A percentile compares a stretch with the other conserved stretches of the same genome.
Conservation (phyloP, 2,797 vertebrate genomes). For the Scarus forsteni region DNA sequence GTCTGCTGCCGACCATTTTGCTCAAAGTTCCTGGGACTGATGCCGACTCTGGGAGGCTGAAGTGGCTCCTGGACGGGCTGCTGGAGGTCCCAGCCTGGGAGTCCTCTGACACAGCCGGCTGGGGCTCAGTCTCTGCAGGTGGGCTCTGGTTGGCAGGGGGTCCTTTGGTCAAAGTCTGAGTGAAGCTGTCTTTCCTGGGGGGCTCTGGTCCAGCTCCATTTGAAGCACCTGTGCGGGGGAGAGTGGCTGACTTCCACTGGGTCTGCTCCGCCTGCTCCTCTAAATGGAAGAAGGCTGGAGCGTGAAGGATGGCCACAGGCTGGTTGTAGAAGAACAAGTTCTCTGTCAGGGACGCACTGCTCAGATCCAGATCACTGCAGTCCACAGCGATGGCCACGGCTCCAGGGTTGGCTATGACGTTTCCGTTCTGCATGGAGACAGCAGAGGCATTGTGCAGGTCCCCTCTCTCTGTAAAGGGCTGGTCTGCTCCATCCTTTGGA, state of each 20-base stretch:
- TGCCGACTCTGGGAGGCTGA: slow-evolving; percentile 88
- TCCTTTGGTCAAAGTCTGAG: slow-evolving; percentile 82
- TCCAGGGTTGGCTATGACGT: slow-evolving; percentile 79
- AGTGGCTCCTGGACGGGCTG: slow-evolving; percentile 76
- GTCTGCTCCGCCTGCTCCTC: slow-evolving; percentile 80
- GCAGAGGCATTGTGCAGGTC: slow-evolving; percentile 66
- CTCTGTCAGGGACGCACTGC: slow-evolving; percentile 74
- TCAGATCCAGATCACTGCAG: slow-evolving; percentile 41
- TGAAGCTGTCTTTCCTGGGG: slow-evolving; percentile 77
- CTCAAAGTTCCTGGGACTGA: slow-evolving; percentile 92
- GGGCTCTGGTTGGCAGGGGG: slow-evolving; percentile 72
- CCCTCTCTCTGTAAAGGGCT: slow-evolving; percentile 13
- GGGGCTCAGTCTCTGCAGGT: slow-evolving; percentile 72
- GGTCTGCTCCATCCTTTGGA: slow-evolving; percentile 72
- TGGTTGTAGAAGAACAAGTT: slow-evolving; percentile 88
- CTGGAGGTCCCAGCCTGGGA: slow-evolving; percentile 77
- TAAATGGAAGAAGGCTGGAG: slow-evolving; percentile 84
- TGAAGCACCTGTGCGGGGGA: slow-evolving; percentile 84
- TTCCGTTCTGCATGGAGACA: slow-evolving; percentile 70
- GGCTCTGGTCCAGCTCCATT: slow-evolving; percentile 78
- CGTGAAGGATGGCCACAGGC: slow-evolving; percentile 88
- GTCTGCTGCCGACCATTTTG: slow-evolving; percentile 82
- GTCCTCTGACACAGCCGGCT: slow-evolving; percentile 54
- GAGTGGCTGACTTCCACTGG: slow-evolving; percentile 83
- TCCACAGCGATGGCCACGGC: slow-evolving; percentile 69